These are phyloP conservation scores for Bicyclus anynana DNA, from an alignment of 1,140 invertebrate genomes.

Conservation along the genomic window DNA sequence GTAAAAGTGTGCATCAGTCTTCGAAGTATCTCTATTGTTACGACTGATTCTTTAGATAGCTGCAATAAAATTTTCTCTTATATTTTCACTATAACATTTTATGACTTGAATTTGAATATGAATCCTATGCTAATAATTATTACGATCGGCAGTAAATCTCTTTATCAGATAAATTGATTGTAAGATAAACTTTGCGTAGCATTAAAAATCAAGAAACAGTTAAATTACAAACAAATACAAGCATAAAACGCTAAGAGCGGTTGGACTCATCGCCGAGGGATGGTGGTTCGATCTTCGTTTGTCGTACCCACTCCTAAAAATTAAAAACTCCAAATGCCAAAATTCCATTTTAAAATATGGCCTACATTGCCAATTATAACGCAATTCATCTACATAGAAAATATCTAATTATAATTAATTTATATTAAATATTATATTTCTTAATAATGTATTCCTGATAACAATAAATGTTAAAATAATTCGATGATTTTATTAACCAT, in stretches of 20 bases:
- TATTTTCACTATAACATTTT: constrained; percentile 4
- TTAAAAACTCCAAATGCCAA: too few species aligned
- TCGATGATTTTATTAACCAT: neutral
- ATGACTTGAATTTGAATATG: neutral
- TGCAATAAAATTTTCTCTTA: constrained; percentile 5
- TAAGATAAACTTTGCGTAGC: too few species aligned
- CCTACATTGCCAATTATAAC: too few species aligned
- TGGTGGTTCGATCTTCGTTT: too few species aligned
- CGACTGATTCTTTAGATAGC: constrained; percentile 1
- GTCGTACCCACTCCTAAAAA: too few species aligned
- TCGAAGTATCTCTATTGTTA: constrained; percentile 6
- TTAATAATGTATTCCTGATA: neutral
- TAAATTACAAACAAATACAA: too few species aligned
- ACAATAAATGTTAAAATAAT: neutral
- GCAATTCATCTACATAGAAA: too few species aligned
- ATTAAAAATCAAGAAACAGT: too few species aligned
- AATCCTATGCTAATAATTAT: neutral
- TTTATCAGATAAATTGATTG: too few species aligned
- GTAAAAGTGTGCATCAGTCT: constrained; percentile 19
- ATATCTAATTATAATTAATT: neutral
- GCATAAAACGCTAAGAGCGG: too few species aligned
- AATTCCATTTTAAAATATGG: too few species aligned
- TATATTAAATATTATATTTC: neutral
- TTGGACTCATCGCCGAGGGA: too few species aligned
- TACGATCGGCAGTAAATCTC: neutral